A percentile compares a stretch with the other conserved stretches of the same genome.
These are phyloP conservation scores for Geodia barretti DNA, from an alignment of 37 sponge, comb jelly and placozoan species.

Conservation along the genomic window DNA sequence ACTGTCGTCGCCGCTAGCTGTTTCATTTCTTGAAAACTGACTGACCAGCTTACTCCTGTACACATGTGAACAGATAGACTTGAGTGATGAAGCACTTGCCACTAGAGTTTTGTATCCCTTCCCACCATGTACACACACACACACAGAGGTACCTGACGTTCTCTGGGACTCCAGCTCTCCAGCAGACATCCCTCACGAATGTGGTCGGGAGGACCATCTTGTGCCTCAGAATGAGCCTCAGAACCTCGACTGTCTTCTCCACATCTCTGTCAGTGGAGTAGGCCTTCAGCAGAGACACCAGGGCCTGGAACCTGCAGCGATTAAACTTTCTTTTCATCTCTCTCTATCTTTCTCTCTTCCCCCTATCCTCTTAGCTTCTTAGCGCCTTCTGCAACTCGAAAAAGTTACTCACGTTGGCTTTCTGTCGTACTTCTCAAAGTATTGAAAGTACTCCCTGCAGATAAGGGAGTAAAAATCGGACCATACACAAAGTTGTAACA, in stretches of 20 bases:
- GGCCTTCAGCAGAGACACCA: neutral
- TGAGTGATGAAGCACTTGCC: neutral
- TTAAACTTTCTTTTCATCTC: neutral
- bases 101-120: too few relatives aligned
- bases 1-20: neutral
- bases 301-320: constrained; percentile 23
- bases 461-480: neutral
- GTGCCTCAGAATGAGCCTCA: constrained; percentile 19
- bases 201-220: constrained; percentile 7
- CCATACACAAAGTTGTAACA: neutral
- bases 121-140: neutral
- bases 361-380: neutral
- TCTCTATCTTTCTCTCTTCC: too few relatives aligned
- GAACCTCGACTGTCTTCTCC: constrained; percentile 19
- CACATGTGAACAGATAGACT: too few relatives aligned
- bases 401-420: constrained; percentile 16
- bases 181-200: constrained; percentile 30
- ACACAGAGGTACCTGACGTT: constrained; percentile 19
- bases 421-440: neutral
- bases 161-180: neutral
- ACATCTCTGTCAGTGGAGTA: neutral
- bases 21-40: neutral
- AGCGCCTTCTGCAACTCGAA: neutral
- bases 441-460: constrained; percentile 9
- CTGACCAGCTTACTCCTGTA: neutral